Evolutionary conservation across 30 jellyfish, hydroid and myxozoan genomes (phyloP), one percentile per base, ranked within the genome.

Genomic region (Aurelia sp.): DNA sequence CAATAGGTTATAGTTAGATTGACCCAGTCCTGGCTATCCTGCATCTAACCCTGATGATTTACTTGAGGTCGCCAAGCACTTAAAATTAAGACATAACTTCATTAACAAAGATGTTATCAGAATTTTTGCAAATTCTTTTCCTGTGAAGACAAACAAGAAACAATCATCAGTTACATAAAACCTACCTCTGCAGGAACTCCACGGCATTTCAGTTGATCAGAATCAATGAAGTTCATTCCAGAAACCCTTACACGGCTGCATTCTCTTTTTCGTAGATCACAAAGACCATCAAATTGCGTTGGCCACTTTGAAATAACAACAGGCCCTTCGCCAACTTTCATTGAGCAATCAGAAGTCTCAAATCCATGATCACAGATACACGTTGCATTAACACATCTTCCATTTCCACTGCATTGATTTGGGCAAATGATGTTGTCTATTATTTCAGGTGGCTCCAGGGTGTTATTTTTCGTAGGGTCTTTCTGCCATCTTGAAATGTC

Each of bases 341-440:
- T 53, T 13, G 98, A 92, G 61, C 98, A 92, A 33, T 92, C 98
- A 1, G 98, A 79, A 7, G 98, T 62, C 18, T 41, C 79, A 82
- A 27, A 92, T 4, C 96, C 97, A 6, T 59, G 20, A 37, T 86
- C 55, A 66, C 98, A 92, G 21, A 57, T 48, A 72, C 98, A 92
- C 1, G 98, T 92, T 23, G 91, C 98, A 84, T 92, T 92, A 37
- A 51, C 66, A 76, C 98, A 92, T 19, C 35, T 57, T 47, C 98
- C 98, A 69, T 86, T 78, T 2, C 90, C 96, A 70, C 95, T 92
- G 68, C 98, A 92, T 80, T 70, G 90, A 59, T 87, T 92, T 0
- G 96, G 98, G 40, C 98, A 92, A 12, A 88, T n/a, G 4, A 59
- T 79, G 60, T 92, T 84, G 20, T 78, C 98, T 21, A 92, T 77